Evolutionary conservation across 2,888 invertebrate genomes (phyloP).

Genomic region (Polydesmus complanatus): DNA sequence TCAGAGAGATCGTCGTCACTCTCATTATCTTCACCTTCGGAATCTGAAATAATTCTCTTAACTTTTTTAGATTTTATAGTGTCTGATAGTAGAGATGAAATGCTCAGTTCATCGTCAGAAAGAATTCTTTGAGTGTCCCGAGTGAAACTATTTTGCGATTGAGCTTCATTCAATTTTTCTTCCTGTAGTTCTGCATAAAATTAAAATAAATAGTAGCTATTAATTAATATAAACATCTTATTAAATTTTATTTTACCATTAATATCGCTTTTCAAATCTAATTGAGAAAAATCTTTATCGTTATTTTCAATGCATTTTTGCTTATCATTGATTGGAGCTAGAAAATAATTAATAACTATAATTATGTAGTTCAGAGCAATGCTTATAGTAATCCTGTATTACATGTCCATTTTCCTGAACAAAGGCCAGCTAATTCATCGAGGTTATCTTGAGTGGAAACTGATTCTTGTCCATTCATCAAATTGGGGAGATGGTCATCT

Average conservation of each 20-base stretch:
- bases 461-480: constrained; percentile 3
- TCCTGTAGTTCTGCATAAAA: too few species aligned
- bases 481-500: constrained; percentile 13
- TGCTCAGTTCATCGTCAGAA: constrained; percentile 3
- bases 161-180: background rate
- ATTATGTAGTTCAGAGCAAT: too few species aligned
- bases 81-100: background rate
- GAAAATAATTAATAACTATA: too few species aligned
- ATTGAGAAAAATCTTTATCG: too few species aligned
- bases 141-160: background rate
- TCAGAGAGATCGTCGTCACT: too few species aligned
- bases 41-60: constrained; percentile 29
- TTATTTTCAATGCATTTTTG: too few species aligned
- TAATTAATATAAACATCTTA: too few species aligned
- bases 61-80: constrained; percentile 1
- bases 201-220: too few species aligned
- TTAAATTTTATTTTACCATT: too few species aligned
- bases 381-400: background rate
- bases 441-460: constrained; percentile 17
- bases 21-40: constrained; percentile 30
- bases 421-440: constrained; percentile 19
- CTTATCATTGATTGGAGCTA: too few species aligned
- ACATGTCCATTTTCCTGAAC: constrained; percentile 20
- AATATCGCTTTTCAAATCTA: too few species aligned
- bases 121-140: background rate